Evolutionary conservation across 2,797 vertebrate species (phyloP), one percentile per base, ranked within the genome.

Genomic region (Dryobates pubescens): DNA sequence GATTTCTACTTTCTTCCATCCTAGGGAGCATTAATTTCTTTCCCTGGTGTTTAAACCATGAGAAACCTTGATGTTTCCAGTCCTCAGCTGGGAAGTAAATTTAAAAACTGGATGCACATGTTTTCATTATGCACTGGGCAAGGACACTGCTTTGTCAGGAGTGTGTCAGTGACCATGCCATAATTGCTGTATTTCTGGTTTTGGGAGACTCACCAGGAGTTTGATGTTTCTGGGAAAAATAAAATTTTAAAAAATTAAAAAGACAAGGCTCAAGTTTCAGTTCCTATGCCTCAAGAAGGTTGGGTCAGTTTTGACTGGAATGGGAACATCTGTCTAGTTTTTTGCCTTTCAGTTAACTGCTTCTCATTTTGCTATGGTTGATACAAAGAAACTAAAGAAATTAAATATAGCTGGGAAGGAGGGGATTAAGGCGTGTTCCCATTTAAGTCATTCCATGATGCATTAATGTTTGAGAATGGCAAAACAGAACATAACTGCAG

Each of bases 341-440:
- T 36, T 74, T 53, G 8, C 43, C 65, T 65, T 89, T 88, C 26
- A 82, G 19, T 62, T 74, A 82, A 79, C 7, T 45, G 30, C 23
- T 63, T 58, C 32, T 88, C 54, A 26, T 68, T 84, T 76, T 92
- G 56, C 58, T 14, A 26, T 9, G 5, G n/a, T 4, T 69, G 61
- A 75, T 41, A 54, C 18, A 59, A 78, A 94, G 61, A 89, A 82
- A 77, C 3, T 43, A 30, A 85, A 82, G 17, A 87, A 71, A 61
- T 58, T 0, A 76, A 64, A 78, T 36, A 22, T 1, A 49, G 30
- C 13, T 4, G 1, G 18, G 30, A 32, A 29, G 13, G 9, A 17
- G 20, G 20, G 12, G 5, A 23, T 54, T 54, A 3, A 20, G 29
- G n/a, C 13, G 19, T 30, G 43, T 6, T 49, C 17, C 16, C 22